These are phyloP conservation scores for Capra hircus DNA, from an alignment of 2,113 vertebrate genomes.

Conservation along the genomic window DNA sequence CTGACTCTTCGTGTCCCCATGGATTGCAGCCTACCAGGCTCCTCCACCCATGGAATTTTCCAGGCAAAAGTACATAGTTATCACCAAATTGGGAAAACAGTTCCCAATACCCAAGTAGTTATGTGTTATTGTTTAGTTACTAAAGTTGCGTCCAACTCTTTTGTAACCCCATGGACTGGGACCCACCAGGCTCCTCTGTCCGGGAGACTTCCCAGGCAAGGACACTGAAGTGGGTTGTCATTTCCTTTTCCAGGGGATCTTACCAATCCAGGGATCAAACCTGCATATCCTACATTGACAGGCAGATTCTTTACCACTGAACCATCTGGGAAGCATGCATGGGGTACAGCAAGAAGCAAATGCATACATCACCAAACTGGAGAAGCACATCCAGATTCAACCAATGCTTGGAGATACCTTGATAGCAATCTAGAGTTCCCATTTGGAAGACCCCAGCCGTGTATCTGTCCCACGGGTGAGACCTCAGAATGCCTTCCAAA, in stretches of 20 bases:
- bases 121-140: background rate
- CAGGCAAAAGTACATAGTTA: background rate
- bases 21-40: too few relatives aligned
- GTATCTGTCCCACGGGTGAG: background rate
- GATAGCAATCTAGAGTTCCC: background rate
- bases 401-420: background rate
- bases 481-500: background rate
- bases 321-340: background rate
- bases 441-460: background rate
- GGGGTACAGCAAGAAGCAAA: background rate
- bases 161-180: background rate
- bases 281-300: background rate
- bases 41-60: too few relatives aligned
- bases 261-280: background rate
- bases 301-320: background rate
- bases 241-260: background rate
- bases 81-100: background rate
- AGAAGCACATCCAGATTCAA: background rate
- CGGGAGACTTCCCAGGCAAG: background rate
- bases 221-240: background rate
- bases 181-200: background rate
- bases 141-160: background rate
- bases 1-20: fast-evolving
- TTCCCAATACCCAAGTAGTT: background rate
- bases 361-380: background rate